Conservation (phyloP, 2,113 vertebrate genomes). For the Pseudonaja textilis region DNA sequence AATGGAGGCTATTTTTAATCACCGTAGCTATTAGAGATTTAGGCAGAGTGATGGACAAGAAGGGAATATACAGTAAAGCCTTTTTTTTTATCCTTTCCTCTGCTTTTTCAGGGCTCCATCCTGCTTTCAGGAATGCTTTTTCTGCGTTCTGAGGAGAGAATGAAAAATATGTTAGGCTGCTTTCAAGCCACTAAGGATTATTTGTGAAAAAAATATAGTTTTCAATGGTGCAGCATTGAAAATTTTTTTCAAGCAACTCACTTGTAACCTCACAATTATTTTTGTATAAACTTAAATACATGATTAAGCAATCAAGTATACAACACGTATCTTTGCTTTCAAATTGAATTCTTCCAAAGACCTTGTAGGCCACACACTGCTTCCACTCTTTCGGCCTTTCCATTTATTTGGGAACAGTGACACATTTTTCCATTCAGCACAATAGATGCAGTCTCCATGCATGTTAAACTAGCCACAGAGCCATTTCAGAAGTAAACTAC, state of each 20-base stretch:
- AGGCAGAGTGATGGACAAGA: neutral
- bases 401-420: neutral
- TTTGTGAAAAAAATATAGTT: neutral
- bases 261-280: neutral
- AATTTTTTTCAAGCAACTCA: neutral
- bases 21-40: neutral
- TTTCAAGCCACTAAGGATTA: neutral
- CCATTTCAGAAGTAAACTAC: neutral
- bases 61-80: neutral
- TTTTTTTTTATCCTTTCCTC: neutral
- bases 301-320: neutral
- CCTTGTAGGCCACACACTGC: neutral
- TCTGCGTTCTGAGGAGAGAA: neutral
- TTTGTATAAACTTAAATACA: neutral
- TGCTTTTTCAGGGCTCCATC: neutral
- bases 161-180: neutral
- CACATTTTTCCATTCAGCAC: neutral
- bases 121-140: neutral
- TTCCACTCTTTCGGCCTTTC: neutral
- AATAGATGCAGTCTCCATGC: neutral
- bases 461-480: neutral
- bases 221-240: neutral
- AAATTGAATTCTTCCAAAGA: neutral
- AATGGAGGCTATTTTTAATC: neutral
- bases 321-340: neutral